Evolutionary conservation across 2,888 invertebrate species (phyloP).

Genomic region (Synanthedon tipuliformis): DNA sequence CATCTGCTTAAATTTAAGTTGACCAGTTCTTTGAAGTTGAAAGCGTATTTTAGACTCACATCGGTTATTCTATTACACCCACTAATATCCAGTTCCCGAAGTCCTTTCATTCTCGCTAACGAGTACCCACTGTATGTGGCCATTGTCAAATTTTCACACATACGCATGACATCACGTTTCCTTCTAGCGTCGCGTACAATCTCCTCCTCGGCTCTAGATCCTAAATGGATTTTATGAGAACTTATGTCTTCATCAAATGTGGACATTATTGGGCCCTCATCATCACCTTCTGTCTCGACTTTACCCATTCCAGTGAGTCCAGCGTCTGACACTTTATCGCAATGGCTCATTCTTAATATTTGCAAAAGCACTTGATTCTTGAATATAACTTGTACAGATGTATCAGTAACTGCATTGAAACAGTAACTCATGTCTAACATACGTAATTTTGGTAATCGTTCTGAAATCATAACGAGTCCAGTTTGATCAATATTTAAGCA

Average conservation of each 20-base stretch:
- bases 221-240: slow-evolving; percentile 64
- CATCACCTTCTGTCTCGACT: slow-evolving; percentile 34
- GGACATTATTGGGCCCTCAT: slow-evolving; percentile 42
- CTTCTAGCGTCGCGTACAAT: slow-evolving; percentile 75
- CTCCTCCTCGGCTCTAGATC: slow-evolving; percentile 77
- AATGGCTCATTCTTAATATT: slow-evolving; percentile 74
- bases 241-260: slow-evolving; percentile 27
- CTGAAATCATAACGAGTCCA: slow-evolving; percentile 71
- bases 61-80: slow-evolving; percentile 80
- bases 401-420: slow-evolving; percentile 78
- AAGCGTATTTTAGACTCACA: slow-evolving; percentile 76
- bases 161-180: slow-evolving; percentile 72
- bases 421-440: slow-evolving; percentile 76
- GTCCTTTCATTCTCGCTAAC: slow-evolving; percentile 61
- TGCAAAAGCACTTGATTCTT: slow-evolving; percentile 71
- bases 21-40: slow-evolving; percentile 74
- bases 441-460: slow-evolving; percentile 67
- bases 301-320: slow-evolving; percentile 77
- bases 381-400: slow-evolving; percentile 75
- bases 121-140: slow-evolving; percentile 60
- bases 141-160: slow-evolving; percentile 67
- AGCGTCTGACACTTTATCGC: slow-evolving; percentile 76
- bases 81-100: slow-evolving; percentile 73
- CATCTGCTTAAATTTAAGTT: slow-evolving; percentile 75
- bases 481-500: slow-evolving; percentile 73